Conservation (phyloP, 1,140 invertebrate species). For the Archegozetes longisetosus region DNA sequence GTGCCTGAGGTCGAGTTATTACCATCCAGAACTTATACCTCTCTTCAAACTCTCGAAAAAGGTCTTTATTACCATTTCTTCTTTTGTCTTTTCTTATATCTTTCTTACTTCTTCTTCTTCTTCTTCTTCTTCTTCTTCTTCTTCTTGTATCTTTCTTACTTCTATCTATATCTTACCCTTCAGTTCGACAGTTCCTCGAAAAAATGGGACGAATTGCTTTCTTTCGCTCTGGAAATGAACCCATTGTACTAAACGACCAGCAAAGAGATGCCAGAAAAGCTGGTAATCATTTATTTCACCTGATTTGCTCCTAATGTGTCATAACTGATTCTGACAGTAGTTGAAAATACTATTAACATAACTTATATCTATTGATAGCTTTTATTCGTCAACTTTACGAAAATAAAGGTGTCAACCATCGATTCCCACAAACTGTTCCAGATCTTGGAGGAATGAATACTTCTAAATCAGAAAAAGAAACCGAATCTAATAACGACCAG, state of each 20-base stretch:
- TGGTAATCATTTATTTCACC: constrained; percentile 23
- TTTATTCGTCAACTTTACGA: constrained; percentile 17
- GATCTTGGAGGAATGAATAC: constrained; percentile 7
- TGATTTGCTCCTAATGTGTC: background rate
- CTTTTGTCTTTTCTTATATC: no score
- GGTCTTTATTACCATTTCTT: constrained; percentile 23
- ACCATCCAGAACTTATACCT: constrained; percentile 26
- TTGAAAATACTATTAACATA: background rate
- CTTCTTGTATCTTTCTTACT: background rate
- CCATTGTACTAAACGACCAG: constrained; percentile 32
- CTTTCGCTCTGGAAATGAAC: constrained; percentile 32
- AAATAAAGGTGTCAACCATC: constrained; percentile 14
- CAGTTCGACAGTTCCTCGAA: constrained; percentile 30
- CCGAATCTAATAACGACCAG: background rate
- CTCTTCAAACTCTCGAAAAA: constrained; percentile 28
- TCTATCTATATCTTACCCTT: no score
- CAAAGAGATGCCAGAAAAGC: constrained; percentile 31
- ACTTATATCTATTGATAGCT: constrained; percentile 14
- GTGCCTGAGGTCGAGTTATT: constrained; percentile 36
- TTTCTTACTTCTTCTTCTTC: background rate
- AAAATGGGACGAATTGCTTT: constrained; percentile 36
- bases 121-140: constrained; percentile 2
- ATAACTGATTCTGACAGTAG: background rate
- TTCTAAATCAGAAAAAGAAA: background rate
- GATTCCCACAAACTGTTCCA: constrained; percentile 17